Percentiles rank a stretch among this genome's conserved stretches.
Conservation (phyloP, 2,113 vertebrate genomes). For the Datnioides undecimradiatus region DNA sequence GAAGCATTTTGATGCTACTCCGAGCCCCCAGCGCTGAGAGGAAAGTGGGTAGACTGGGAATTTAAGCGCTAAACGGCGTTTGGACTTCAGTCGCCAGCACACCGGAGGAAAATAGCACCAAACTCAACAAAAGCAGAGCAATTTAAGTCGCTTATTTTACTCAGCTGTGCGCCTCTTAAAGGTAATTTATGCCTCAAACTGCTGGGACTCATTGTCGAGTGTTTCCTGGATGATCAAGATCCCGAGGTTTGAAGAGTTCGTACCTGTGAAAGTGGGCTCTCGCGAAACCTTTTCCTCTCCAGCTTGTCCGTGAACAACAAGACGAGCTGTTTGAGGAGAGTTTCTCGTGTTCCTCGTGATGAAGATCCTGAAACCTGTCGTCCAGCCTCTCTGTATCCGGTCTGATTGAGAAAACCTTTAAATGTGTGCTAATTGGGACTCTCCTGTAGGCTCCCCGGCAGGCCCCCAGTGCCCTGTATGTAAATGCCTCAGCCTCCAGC, state of each 20-base stretch:
- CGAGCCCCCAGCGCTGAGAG: background rate
- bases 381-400: background rate
- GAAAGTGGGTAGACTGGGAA: too few relatives aligned
- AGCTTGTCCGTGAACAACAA: slow-evolving; percentile 3
- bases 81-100: slow-evolving; percentile 5
- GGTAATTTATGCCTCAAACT: slow-evolving; percentile 27
- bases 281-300: background rate
- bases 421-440: slow-evolving; percentile 10
- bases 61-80: too few relatives aligned
- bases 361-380: slow-evolving; percentile 6
- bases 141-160: slow-evolving; percentile 10
- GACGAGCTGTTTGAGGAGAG: slow-evolving; percentile 4
- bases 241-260: background rate
- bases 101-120: background rate
- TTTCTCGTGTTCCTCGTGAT: slow-evolving; percentile 13
- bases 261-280: background rate
- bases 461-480: slow-evolving; percentile 10
- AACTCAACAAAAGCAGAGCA: slow-evolving; percentile 9
- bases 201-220: background rate
- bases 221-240: slow-evolving; percentile 8
- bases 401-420: slow-evolving; percentile 14
- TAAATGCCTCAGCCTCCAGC: slow-evolving; percentile 48
- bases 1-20: background rate
- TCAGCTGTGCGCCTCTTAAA: background rate
- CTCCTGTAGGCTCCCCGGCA: background rate